Percentiles rank a stretch among this genome's conserved stretches.
These are phyloP conservation scores for Notarius quadriscutis DNA, from an alignment of 2,113 vertebrate species.

Conservation along the genomic window DNA sequence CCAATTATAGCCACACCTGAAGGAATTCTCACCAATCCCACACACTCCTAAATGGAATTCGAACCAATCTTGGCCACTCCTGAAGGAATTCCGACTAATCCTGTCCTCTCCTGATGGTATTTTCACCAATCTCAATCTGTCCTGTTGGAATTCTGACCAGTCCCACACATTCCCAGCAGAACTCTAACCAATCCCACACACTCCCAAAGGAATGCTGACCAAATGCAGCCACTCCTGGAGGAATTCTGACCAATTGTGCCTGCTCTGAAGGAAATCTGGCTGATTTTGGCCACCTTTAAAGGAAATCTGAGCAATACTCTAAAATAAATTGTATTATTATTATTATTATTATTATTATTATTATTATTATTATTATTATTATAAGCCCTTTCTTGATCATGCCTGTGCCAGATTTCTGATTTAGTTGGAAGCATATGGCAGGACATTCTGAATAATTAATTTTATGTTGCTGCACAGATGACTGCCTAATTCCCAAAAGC, in stretches of 20 bases:
- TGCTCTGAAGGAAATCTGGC: neutral
- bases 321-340: neutral
- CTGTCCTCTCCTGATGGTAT: too few relatives aligned
- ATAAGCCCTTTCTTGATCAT: neutral
- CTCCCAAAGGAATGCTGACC: neutral
- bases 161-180: too few relatives aligned
- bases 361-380: neutral
- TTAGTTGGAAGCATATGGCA: slow-evolving; percentile 26
- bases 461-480: neutral
- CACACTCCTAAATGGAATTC: neutral
- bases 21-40: neutral
- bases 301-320: too few relatives aligned
- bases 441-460: slow-evolving; percentile 41
- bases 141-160: neutral
- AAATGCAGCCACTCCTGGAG: neutral
- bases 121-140: neutral
- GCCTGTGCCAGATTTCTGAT: slow-evolving; percentile 32
- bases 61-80: neutral
- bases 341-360: neutral
- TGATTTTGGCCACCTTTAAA: neutral
- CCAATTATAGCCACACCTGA: neutral
- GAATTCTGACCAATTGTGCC: neutral
- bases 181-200: neutral
- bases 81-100: neutral
- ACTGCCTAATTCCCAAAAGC: neutral